A percentile compares a stretch with the other conserved stretches of the same genome.
phyloP scores from a whole-genome alignment of 2,113 vertebrate genomes.

The Echinops telfairi region DNA sequence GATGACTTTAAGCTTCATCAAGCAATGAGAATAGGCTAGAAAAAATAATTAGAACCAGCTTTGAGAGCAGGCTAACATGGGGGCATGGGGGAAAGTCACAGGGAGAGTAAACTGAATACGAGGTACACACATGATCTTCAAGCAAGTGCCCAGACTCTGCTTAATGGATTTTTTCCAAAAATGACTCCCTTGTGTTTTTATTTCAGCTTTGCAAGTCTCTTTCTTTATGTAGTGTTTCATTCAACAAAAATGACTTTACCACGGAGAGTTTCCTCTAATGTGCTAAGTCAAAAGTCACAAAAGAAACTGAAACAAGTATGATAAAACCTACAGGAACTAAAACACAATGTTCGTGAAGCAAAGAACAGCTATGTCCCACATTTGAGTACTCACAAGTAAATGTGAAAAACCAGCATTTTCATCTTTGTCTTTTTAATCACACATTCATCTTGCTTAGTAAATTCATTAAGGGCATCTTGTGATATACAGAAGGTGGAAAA shows the following conservation, averaged over 20 bases:
- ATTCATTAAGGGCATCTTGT: too few relatives aligned
- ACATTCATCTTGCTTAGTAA: not conserved
- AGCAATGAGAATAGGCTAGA: not conserved
- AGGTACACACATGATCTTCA: not conserved
- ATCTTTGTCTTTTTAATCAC: not conserved
- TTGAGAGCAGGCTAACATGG: not conserved
- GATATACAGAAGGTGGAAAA: too few relatives aligned
- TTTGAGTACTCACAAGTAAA: not conserved
- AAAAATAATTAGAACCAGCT: not conserved
- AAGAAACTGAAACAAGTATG: not conserved
- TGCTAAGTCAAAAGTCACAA: constrained; percentile 5
- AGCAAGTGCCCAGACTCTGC: not conserved
- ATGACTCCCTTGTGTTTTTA: not conserved
- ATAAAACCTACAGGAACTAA: not conserved
- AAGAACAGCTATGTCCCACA: not conserved
- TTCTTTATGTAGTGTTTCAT: not conserved
- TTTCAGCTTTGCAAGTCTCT: not conserved
- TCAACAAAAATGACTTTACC: constrained; percentile 30
- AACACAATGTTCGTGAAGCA: not conserved
- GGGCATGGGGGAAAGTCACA: rapidly evolving
- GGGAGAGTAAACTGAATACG: not conserved
- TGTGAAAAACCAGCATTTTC: not conserved
- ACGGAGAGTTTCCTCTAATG: not conserved
- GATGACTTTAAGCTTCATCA: not conserved
- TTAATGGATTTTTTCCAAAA: not conserved